Base-by-base conservation (phyloP, 1,140 invertebrate genomes). In the Musca vetustissima region DNA sequence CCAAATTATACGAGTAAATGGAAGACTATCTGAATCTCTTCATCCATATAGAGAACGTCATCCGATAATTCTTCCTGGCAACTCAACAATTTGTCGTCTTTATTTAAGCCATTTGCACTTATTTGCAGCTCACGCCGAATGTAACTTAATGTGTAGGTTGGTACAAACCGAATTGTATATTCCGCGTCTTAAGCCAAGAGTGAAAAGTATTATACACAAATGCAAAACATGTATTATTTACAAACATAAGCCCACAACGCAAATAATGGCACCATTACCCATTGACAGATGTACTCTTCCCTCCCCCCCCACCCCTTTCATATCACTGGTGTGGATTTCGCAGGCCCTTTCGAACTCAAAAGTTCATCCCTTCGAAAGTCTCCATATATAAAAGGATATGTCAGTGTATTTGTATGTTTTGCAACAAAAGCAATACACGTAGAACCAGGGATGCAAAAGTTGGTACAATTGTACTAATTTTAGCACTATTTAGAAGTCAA, bases 351-450 rank as follows among this genome's bases (percentile, higher is more conserved):
- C 4, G 15, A 59, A n/a, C 14, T 55, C 2, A 67, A 67, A 28
- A 36, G 8, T n/a, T 55, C 65, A 9, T 15, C 65, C 1, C 28
- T 67, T 9, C 48, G 67, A 24, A 55, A 59, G 11, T 28, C 36
- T 14, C 25, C 36, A 43, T 43, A 11, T 11, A 43, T 43, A 13
- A 43, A 43, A 9, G 36, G 36, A 6, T 43, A 43, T 11, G 36
- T 43, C 1, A 43, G 53, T n/a, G 36, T 68, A n/a, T 68, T 68
- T 19, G 47, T 68, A 8, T 68, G 55, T n/a, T 68, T 68, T 17
- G 14, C 28, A 21, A 68, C 67, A 22, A 68, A 68, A 24, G 66
- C 36, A 15, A 47, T 59, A 17, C 67, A 68, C 21, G 7, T 68
- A 17, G 67, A 68, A n/a, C n/a, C n/a, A n/a, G n/a, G n/a, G n/a